These are phyloP conservation scores for Entomobrya proxima DNA, from an alignment of 2,888 invertebrate genomes.

Conservation along the genomic window DNA sequence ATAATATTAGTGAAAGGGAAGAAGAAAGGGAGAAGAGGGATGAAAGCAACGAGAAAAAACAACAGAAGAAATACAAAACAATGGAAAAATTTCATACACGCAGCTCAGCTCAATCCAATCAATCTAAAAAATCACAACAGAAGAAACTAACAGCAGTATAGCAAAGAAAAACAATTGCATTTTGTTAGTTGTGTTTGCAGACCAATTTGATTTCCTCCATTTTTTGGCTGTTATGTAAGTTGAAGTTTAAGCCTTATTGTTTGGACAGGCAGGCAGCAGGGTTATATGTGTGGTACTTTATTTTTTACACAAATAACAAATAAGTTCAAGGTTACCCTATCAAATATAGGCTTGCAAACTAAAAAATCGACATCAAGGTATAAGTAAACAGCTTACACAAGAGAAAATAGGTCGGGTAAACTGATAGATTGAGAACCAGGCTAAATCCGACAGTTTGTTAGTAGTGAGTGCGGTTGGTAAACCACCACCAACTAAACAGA, in stretches of 20 bases:
- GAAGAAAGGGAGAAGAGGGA: background rate
- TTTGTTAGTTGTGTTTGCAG: background rate
- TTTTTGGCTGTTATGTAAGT: no score
- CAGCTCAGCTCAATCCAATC: slow-evolving; percentile 9
- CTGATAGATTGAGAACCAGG: background rate
- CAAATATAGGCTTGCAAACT: no score
- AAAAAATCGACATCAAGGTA: background rate
- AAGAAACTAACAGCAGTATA: background rate
- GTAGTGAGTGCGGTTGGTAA: background rate
- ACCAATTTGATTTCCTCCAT: no score
- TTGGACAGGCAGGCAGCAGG: no score
- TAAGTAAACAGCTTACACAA: background rate
- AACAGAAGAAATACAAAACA: background rate
- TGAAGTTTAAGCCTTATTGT: background rate
- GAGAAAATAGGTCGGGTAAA: background rate
- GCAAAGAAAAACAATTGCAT: background rate
- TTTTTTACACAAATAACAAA: slow-evolving; percentile 6
- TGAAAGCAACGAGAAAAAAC: background rate
- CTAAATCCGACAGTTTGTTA: background rate
- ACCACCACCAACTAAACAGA: no score
- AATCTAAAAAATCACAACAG: slow-evolving; percentile 10
- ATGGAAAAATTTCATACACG: background rate
- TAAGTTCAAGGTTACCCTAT: slow-evolving; percentile 31
- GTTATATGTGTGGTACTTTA: background rate
- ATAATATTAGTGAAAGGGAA: background rate